These are phyloP conservation scores for Manacus vitellinus DNA, from an alignment of 2,113 vertebrate species.

Conservation along the genomic window DNA sequence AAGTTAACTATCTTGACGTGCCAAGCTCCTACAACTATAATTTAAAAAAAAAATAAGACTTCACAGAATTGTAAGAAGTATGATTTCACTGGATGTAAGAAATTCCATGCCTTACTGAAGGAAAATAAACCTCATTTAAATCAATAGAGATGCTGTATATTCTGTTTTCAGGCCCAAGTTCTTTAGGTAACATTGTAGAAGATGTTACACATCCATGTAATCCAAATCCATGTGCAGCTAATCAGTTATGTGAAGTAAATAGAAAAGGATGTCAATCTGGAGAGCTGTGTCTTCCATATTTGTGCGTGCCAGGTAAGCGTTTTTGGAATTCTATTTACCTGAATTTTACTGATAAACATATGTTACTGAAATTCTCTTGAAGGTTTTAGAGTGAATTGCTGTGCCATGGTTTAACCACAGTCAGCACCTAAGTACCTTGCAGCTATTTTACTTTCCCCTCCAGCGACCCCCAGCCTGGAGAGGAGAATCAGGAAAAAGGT, in stretches of 20 bases:
- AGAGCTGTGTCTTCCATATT: conserved; percentile 87
- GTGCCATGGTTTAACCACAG: neutral
- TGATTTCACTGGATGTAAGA: neutral
- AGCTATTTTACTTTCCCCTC: neutral
- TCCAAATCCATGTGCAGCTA: conserved; percentile 92
- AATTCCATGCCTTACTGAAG: neutral
- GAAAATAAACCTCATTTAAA: neutral
- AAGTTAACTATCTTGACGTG: neutral
- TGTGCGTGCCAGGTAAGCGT: conserved; percentile 88
- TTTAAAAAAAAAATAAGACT: neutral
- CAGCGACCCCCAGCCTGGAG: rapidly evolving
- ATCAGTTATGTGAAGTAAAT: conserved; percentile 94
- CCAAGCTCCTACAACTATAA: neutral
- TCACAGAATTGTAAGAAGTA: neutral
- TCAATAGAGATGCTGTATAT: neutral
- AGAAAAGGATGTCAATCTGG: conserved; percentile 87
- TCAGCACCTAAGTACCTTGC: no score
- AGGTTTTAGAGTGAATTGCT: neutral
- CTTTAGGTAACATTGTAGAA: conserved; percentile 82
- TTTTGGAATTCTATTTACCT: neutral
- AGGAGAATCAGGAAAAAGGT: neutral
- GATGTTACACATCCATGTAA: conserved; percentile 98
- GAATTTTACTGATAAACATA: neutral
- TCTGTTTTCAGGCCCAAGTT: conserved; percentile 83
- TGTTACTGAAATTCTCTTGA: neutral